Evolutionary conservation across 2,113 vertebrate species (phyloP), one percentile per base, ranked within the genome.

Genomic region (Oceanites oceanicus): DNA sequence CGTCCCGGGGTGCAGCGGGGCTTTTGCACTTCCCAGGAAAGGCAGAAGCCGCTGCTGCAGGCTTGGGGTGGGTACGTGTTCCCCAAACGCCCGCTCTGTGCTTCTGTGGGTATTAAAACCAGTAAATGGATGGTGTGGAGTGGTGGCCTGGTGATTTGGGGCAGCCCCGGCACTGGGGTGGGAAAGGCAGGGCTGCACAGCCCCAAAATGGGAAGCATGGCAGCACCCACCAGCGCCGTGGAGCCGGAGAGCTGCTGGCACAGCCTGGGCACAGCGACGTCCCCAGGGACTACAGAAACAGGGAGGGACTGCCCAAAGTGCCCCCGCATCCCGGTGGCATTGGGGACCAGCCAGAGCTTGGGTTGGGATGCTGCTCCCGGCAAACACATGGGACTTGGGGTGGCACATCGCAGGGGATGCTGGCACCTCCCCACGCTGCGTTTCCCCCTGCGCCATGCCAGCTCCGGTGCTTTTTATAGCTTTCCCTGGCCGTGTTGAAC

Each of bases 141-240:
- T 2, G 14, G 40, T 36, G 68, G 26, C 25, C 34, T 75, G 29
- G 62, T 79, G 61, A 49, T 58, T 34, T 2, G 21, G 13, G 62
- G 22, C 34, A 17, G 1, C 9, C 29, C 36, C 6, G 38, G 84
- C 32, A 38, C n/a, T 25, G 26, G 25, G 45, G 12, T 16, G 61
- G 72, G 34, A 52, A 30, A 25, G 23, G 14, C 21, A 45, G 29
- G 23, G 50, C 13, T 47, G 53, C 23, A 13, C 26, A 25, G 23
- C 22, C 50, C 40, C 53, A 4, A 3, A 38, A 16, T 0, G 1
- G 4, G 13, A 9, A n/a, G 2, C 0, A 0, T 30, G 65, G 65
- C 78, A 80, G 68, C 68, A 23, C 27, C 29, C 53, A 26, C 3
- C 19, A 7, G 38, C 5, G 5, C 20, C 1, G 2, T 2, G 5